A percentile compares a stretch with the other conserved stretches of the same genome.
phyloP scores from a whole-genome alignment of 2,113 vertebrate genomes.

The Pongo abelii region DNA sequence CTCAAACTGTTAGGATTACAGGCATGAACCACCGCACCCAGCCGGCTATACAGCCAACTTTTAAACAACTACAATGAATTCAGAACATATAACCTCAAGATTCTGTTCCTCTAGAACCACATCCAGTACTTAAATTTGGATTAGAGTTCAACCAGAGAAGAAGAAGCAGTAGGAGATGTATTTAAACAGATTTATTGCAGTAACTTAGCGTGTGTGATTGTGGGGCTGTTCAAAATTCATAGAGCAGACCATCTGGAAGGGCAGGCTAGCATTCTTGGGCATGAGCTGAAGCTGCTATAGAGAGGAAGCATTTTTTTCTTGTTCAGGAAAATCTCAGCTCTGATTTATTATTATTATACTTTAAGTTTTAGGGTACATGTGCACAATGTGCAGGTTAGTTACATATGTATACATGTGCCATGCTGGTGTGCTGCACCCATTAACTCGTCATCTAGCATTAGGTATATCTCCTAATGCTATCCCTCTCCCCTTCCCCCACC shows the following conservation, averaged over 20 bases:
- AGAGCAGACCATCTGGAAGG: rapidly evolving
- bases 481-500: no score
- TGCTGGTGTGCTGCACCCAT: no score
- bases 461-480: no score
- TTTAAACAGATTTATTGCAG: neutral
- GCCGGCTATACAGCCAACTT: neutral
- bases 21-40: no score
- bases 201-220: no score
- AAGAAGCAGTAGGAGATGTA: neutral
- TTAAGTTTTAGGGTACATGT: no score
- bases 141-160: neutral
- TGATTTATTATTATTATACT: neutral
- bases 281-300: neutral
- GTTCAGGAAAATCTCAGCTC: neutral
- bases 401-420: no score
- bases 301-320: neutral
- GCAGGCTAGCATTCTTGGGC: no score
- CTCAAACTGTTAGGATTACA: no score
- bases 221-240: neutral
- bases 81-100: neutral
- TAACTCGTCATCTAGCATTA: no score
- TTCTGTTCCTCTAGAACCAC: neutral
- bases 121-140: neutral
- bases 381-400: no score
- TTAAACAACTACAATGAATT: neutral